Base-by-base conservation (phyloP, 2,888 invertebrate genomes). In the Kuschelorhynchus macadamiae region DNA sequence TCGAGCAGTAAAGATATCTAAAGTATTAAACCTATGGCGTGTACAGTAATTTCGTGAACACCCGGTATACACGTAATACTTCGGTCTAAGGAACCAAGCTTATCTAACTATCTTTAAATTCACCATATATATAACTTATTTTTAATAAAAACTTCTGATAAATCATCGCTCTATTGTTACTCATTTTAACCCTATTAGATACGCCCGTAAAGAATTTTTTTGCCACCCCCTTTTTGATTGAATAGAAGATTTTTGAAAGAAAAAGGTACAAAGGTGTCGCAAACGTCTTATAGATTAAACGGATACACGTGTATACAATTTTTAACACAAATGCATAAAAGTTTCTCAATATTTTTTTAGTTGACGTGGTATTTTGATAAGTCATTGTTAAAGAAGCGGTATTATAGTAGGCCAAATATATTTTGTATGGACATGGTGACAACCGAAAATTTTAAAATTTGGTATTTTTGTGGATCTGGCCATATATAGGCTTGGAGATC, bases 101-200 rank as follows among this genome's bases (percentile, higher is more conserved):
- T 62, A 62, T 62, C 62, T 18, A 62, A 53, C 44, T 12, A 62
- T 62, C 62, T 62, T 62, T 62, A 62, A 36, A 62, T 42, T 16
- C 46, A 44, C 16, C 33, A 32, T 12, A 14, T 3, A 62, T 53
- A 53, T 53, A 44, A 20, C 12, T 17, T 18, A 39, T 39, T 50
- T 61, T 50, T 17, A n/a, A 49, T 39, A 49, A 57, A 65, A 57
- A 41, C 7, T 11, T 52, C 21, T 57, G 57, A 65, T 65, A 57
- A 50, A 65, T 65, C 50, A 56, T 64, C 63, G 32, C 21, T 25
- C 30, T 18, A 44, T 57, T 57, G 50, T 65, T 21, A 20, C 36
- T 44, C 25, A 50, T 65, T 65, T 21, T 65, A 65, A 65, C 65
- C 65, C 65, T 57, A 41, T 65, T 65, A 25, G 57, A 41, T 65